Evolutionary conservation across 2,113 vertebrate genomes (phyloP), one percentile per base, ranked within the genome.

Genomic region (Balaenoptera acutorostrata): DNA sequence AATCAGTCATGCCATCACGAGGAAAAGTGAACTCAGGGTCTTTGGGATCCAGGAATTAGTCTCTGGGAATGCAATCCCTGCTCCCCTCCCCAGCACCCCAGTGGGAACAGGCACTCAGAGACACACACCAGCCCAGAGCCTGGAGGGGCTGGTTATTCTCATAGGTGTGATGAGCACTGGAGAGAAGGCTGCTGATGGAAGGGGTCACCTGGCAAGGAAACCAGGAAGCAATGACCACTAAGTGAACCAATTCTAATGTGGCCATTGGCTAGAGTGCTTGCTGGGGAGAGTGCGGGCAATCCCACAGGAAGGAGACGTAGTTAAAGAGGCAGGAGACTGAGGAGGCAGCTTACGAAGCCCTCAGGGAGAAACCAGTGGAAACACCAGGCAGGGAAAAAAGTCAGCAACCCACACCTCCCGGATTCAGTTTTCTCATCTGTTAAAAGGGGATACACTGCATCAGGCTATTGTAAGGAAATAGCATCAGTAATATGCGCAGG

Each of bases 271-370:
- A 52, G 12, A 94, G 33, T 93, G 63, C 85, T 57, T 83, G 80
- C n/a, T 72, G 71, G 84, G 64, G 89, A 93, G 31, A 72, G 63
- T 21, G 44, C 91, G 90, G 96, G 80, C 31, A 96, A 71, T 20
- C 95, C 72, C 93, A 88, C 0, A 1, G 72, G 64, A 75, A 17
- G 21, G 0, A 57, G 64, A 61, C 25, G 31, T 4, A 8, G 21
- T 25, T 44, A 21, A 61, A 75, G 59, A 29, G 15, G 68, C 2
- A 77, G 41, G 93, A 94, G 44, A 55, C 71, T 69, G 75, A 61
- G 97, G 93, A 98, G 36, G 41, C 91, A 85, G 90, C 92, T 97
- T n/a, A 78, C 85, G 55, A 88, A 95, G 74, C 68, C 63, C 29
- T 85, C 41, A 36, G 36, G 12, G 33, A 96, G 90, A 97, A 93